phyloP scores from a whole-genome alignment of 37 sponge, comb jelly and placozoan species.

The Amphimedon queenslandica region DNA sequence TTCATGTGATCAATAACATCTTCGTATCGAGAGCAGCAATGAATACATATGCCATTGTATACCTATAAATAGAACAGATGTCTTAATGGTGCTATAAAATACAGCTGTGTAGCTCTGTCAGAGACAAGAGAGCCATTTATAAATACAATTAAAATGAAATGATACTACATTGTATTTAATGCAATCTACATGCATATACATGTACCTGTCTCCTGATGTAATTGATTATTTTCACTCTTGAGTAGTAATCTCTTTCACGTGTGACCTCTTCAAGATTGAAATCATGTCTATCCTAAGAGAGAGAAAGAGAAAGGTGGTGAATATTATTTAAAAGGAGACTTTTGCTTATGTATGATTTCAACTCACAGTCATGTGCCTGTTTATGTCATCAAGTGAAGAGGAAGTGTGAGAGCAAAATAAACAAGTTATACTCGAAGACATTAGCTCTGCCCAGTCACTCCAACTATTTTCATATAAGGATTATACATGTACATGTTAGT shows the following conservation, averaged over 20 bases:
- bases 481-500: background rate
- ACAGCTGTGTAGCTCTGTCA: too few relatives aligned
- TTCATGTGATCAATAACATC: slow-evolving; percentile 61
- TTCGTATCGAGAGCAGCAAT: slow-evolving; percentile 8
- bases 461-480: too few relatives aligned
- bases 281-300: slow-evolving; percentile 28
- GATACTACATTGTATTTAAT: too few relatives aligned
- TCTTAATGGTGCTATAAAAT: background rate
- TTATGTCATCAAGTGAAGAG: background rate
- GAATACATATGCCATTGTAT: slow-evolving; percentile 11
- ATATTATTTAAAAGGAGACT: too few relatives aligned
- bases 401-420: slow-evolving; percentile 45
- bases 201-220: slow-evolving; percentile 69
- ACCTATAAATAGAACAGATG: too few relatives aligned
- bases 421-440: slow-evolving; percentile 28
- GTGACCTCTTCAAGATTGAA: slow-evolving; percentile 22
- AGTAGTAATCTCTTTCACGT: slow-evolving; percentile 56
- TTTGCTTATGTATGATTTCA: background rate
- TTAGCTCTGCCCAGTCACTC: slow-evolving; percentile 43
- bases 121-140: too few relatives aligned
- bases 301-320: background rate
- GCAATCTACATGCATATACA: too few relatives aligned
- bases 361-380: slow-evolving; percentile 40
- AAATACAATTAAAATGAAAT: too few relatives aligned
- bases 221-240: slow-evolving; percentile 59